Percentiles rank a stretch among this genome's conserved stretches.
phyloP scores from a whole-genome alignment of 2,113 vertebrate species.

The Alouatta palliata region DNA sequence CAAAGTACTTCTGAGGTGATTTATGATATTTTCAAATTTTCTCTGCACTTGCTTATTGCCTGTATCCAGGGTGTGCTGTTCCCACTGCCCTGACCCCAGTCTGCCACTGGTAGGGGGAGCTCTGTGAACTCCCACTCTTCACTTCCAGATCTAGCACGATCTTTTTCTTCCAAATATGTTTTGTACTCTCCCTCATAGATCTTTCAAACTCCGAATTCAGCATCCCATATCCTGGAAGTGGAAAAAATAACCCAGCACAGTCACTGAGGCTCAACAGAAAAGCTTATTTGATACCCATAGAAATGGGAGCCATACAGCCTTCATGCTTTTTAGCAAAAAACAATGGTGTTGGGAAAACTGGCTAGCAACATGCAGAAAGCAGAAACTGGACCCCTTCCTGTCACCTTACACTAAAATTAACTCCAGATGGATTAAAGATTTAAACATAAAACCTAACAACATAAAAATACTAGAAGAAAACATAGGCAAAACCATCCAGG shows the following conservation, averaged over 20 bases:
- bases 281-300: neutral
- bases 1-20: neutral
- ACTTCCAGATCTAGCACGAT: neutral
- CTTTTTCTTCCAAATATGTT: neutral
- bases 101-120: neutral
- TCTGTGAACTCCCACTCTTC: neutral
- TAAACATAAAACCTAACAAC: too few species aligned
- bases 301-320: neutral
- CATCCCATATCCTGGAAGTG: neutral
- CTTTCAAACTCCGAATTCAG: neutral
- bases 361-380: too few species aligned
- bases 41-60: neutral
- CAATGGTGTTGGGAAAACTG: too few species aligned
- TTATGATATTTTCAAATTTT: neutral
- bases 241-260: neutral
- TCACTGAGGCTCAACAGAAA: neutral
- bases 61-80: accelerated
- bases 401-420: too few species aligned
- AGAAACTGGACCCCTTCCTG: too few species aligned
- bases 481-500: too few species aligned
- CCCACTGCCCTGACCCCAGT: neutral
- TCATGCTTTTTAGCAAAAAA: neutral
- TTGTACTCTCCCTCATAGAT: neutral
- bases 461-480: too few species aligned
- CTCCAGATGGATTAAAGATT: too few species aligned